Percentiles rank a stretch among this genome's conserved stretches.
phyloP scores from a whole-genome alignment of 2,797 vertebrate species.

The Sylvilagus floridanus region DNA sequence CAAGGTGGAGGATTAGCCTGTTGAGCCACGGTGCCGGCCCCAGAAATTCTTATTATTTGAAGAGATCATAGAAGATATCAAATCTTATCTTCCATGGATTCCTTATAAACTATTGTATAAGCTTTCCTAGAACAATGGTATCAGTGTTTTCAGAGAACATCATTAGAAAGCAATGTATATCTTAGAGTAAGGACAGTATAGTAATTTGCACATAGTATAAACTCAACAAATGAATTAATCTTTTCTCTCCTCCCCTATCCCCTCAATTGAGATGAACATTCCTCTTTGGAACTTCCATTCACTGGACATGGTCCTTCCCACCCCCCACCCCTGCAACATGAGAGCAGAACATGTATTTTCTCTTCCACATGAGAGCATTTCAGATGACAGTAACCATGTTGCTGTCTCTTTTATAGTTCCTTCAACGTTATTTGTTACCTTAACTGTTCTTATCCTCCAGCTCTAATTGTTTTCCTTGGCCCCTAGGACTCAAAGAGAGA shows the following conservation, averaged over 20 bases:
- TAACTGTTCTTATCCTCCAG: background rate
- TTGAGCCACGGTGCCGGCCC: too few relatives aligned
- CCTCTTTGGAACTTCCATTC: background rate
- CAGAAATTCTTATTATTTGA: background rate
- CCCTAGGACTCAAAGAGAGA: background rate
- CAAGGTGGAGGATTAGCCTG: too few relatives aligned
- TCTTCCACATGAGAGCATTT: background rate
- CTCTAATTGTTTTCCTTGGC: background rate
- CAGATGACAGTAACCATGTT: background rate
- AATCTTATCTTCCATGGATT: background rate
- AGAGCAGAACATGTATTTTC: background rate
- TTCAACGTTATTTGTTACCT: background rate
- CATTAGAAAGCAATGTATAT: background rate
- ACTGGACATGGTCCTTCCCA: background rate
- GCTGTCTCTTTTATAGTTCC: background rate
- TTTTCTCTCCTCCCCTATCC: background rate
- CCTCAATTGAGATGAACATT: background rate
- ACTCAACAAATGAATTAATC: background rate
- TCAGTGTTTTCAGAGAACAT: background rate
- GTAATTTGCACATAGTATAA: background rate
- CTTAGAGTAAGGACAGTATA: background rate
- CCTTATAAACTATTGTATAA: slow-evolving; percentile 1
- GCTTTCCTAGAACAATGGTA: background rate
- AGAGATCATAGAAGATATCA: background rate
- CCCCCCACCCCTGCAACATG: too few relatives aligned